phyloP scores from a whole-genome alignment of 2,113 vertebrate species.

The Egretta garzetta region DNA sequence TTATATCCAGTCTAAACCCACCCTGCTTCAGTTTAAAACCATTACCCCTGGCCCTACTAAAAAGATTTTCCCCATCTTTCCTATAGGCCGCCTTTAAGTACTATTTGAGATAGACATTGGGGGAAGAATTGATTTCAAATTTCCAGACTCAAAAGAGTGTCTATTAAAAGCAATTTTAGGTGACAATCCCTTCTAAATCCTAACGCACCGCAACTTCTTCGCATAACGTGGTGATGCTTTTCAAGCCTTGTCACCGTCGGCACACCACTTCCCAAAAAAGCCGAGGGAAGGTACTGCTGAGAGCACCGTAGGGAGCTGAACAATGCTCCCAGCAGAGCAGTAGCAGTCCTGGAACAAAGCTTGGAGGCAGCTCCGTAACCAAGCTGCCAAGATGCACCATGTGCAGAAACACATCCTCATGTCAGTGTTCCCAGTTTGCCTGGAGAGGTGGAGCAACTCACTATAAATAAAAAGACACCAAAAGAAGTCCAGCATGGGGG shows the following conservation, averaged over 20 bases:
- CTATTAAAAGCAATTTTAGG: not conserved
- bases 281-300: rapidly evolving
- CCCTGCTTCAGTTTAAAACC: too few relatives aligned
- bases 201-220: not conserved
- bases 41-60: too few relatives aligned
- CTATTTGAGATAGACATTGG: not conserved
- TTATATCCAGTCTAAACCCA: too few relatives aligned
- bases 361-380: not conserved
- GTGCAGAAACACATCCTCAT: not conserved
- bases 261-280: not conserved
- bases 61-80: too few relatives aligned
- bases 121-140: not conserved
- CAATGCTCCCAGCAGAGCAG: not conserved
- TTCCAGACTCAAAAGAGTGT: not conserved
- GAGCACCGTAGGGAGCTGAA: not conserved
- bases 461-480: not conserved
- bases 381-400: not conserved
- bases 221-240: rapidly evolving
- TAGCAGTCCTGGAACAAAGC: not conserved
- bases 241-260: not conserved
- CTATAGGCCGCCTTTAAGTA: too few relatives aligned
- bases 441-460: not conserved
- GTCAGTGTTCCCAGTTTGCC: not conserved
- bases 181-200: not conserved
- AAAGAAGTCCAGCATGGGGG: not conserved